Percentiles rank a stretch among this genome's conserved stretches.
phyloP scores from a whole-genome alignment of 1,140 invertebrate species.

The Diorhabda elongata region DNA sequence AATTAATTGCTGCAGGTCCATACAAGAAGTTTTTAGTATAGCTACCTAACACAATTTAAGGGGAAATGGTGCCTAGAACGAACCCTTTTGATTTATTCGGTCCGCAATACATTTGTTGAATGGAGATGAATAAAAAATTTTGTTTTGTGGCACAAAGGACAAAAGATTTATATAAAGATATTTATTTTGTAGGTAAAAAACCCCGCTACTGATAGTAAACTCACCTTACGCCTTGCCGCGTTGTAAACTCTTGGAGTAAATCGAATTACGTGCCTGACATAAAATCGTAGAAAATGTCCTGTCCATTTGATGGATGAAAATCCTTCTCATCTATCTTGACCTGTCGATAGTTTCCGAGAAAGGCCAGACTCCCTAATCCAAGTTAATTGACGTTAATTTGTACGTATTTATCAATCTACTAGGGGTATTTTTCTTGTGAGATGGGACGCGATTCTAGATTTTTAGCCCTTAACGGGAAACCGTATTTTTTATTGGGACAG shows the following conservation, averaged over 20 bases:
- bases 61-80: not conserved
- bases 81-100: not conserved
- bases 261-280: conserved; percentile 12
- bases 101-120: no score
- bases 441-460: not conserved
- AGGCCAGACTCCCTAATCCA: conserved; percentile 13
- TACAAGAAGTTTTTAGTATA: not conserved
- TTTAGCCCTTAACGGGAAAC: not conserved
- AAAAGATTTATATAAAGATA: no score
- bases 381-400: conserved; percentile 16
- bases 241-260: not conserved
- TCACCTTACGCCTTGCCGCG: not conserved
- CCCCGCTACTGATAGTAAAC: not conserved
- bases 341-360: conserved; percentile 15
- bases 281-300: conserved; percentile 13
- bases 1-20: conserved; percentile 2
- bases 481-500: conserved; percentile 4
- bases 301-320: conserved; percentile 15
- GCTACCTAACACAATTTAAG: not conserved
- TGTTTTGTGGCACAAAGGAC: no score
- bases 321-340: conserved; percentile 8
- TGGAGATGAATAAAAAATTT: no score
- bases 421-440: conserved; percentile 8
- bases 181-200: no score
- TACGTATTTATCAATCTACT: conserved; percentile 16